These are phyloP conservation scores for Ciconia nigra DNA, from an alignment of 2,797 vertebrate genomes.

Conservation along the genomic window DNA sequence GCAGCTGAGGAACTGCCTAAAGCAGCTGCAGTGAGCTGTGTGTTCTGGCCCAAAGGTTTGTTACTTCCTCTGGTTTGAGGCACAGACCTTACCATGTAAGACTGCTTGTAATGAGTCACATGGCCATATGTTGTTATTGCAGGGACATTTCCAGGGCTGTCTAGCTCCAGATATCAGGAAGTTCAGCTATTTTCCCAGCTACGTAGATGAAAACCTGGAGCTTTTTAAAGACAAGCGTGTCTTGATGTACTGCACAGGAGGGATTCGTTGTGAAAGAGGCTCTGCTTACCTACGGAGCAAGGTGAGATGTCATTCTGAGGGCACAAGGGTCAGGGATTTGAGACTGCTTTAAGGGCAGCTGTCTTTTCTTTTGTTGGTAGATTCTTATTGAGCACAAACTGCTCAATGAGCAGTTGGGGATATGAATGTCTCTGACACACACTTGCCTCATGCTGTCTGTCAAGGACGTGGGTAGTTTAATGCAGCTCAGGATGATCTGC, in stretches of 20 bases:
- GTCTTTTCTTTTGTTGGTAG: background rate
- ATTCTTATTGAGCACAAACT: background rate
- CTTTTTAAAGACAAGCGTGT: conserved; percentile 91
- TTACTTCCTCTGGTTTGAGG: background rate
- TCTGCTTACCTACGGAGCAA: conserved; percentile 95
- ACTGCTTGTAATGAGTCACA: background rate
- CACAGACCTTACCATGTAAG: background rate
- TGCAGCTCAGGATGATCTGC: background rate
- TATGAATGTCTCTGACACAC: background rate
- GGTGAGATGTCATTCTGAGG: conserved; percentile 69
- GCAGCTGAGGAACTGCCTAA: background rate
- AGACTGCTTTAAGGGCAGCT: background rate
- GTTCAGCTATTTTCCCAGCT: conserved; percentile 98
- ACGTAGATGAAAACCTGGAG: conserved; percentile 90
- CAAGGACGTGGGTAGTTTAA: background rate
- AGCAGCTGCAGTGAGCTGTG: background rate
- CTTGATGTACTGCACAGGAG: conserved; percentile 98
- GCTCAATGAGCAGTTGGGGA: background rate
- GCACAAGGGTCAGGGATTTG: fast-evolving
- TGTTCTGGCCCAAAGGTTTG: background rate
- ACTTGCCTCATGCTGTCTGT: background rate
- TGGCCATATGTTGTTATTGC: background rate
- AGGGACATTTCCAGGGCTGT: conserved; percentile 91
- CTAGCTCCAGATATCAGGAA: conserved; percentile 96
- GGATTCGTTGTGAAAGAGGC: conserved; percentile 93